Evolutionary conservation across 1,140 invertebrate genomes (phyloP), one percentile per base, ranked within the genome.

Genomic region (Drosophila rufa): DNA sequence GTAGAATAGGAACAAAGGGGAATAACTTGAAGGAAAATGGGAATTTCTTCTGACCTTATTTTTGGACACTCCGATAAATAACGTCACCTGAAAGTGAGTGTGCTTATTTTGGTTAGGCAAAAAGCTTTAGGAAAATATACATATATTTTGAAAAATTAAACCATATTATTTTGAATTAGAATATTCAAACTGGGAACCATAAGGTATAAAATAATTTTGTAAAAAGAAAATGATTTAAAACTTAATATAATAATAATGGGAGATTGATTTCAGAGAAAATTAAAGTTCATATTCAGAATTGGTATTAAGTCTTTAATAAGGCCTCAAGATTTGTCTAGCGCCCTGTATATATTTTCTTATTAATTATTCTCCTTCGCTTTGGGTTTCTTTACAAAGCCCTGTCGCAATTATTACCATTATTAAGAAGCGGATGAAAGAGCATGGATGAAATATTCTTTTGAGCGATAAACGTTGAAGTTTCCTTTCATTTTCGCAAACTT

Each of bases 401-500:
- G 22, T 40, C 5, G 11, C 48, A 68, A 45, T 73, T 70, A 73
- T 74, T 60, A 27, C 45, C 46, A 73, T 74, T 73, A 51, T 73
- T 60, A 59, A 40, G 62, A 25, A 53, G 40, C 40, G 17, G 46
- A 48, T 25, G 43, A 19, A 42, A 68, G 50, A 30, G 67, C 33
- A 50, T 15, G 22, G 15, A 33, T 11, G 38, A 70, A 53, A 38
- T 68, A 70, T 70, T 60, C 67, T 40, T 51, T 51, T 70, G 67
- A 56, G 48, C 48, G 33, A 47, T 70, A 68, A 70, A 69, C 48
- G 55, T 43, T 73, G 36, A 43, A 73, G 68, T 74, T 74, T 73
- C 67, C 38, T 70, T 73, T 60, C 30, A 59, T 43, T 73, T 74
- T 59, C 27, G 19, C 30, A 60, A 73, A 73, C 68, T 73, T 74